These are phyloP conservation scores for Arge pagana DNA, from an alignment of 2,888 invertebrate species.

Conservation along the genomic window DNA sequence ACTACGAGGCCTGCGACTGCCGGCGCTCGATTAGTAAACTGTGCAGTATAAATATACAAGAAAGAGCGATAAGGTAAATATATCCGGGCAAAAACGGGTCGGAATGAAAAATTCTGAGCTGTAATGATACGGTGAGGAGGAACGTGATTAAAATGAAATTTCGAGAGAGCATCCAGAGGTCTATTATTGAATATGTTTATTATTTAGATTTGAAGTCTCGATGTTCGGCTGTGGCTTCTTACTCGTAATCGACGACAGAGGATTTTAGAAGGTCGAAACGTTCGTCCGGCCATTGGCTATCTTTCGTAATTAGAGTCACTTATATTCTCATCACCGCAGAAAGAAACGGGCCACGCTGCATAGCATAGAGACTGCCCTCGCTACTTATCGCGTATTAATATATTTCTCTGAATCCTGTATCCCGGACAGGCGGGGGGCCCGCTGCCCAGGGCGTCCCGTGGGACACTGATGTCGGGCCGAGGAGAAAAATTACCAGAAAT, in stretches of 20 bases:
- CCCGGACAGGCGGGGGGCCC: constrained; percentile 36
- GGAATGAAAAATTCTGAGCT: constrained; percentile 2
- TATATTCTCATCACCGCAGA: constrained; percentile 26
- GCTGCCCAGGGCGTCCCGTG: constrained; percentile 30
- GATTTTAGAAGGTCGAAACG: constrained; percentile 19
- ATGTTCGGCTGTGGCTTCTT: constrained; percentile 16
- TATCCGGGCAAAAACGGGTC: background rate
- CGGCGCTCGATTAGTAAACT: too few species aligned
- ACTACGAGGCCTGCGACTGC: too few species aligned
- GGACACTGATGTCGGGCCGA: constrained; percentile 39
- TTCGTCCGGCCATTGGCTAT: constrained; percentile 19
- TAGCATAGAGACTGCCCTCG: constrained; percentile 36
- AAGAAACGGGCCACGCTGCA: constrained; percentile 28
- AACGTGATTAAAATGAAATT: constrained; percentile 20
- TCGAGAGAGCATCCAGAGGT: constrained; percentile 2
- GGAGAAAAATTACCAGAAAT: constrained; percentile 50
- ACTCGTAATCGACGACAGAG: constrained; percentile 21
- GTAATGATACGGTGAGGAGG: constrained; percentile 14
- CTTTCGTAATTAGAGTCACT: constrained; percentile 25
- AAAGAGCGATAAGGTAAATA: constrained; percentile 6
- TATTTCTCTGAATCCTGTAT: constrained; percentile 50
- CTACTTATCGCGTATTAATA: constrained; percentile 52
- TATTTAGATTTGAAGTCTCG: constrained; percentile 18
- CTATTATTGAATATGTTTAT: constrained; percentile 19
- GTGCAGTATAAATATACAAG: too few species aligned